Evolutionary conservation across 35 echinoderm and acorn worm species (phyloP).

Genomic region (Lytechinus variegatus): DNA sequence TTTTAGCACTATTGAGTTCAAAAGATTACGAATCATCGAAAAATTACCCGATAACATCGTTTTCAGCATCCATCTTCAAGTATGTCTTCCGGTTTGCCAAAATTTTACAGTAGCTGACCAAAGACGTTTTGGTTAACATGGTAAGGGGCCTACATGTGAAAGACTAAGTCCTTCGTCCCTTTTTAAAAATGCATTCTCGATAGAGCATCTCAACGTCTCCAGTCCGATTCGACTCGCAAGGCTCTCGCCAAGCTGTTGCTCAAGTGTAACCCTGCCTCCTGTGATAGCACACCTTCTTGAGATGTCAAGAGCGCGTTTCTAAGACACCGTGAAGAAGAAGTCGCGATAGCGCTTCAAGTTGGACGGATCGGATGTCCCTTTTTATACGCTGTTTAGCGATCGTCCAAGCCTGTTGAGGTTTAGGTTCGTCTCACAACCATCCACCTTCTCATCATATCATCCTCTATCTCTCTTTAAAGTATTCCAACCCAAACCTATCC

Average conservation of each 20-base stretch:
- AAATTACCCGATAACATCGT: background rate
- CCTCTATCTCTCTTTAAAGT: constrained; percentile 21
- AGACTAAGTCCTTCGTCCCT: background rate
- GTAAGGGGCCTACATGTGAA: background rate
- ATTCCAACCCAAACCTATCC: background rate
- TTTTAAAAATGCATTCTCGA: background rate
- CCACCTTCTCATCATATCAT: constrained; percentile 17
- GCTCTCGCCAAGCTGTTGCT: background rate
- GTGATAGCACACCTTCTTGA: constrained; percentile 43
- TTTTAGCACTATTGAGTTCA: too few relatives aligned
- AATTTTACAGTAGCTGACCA: background rate
- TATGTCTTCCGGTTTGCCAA: background rate
- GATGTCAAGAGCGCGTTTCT: constrained; percentile 52
- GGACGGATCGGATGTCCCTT: constrained; percentile 33
- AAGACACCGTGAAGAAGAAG: constrained; percentile 35
- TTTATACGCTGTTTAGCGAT: constrained; percentile 51
- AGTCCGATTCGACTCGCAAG: background rate
- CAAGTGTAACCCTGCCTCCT: constrained; percentile 32
- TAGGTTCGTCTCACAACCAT: background rate
- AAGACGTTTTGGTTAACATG: background rate
- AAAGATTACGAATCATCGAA: too few relatives aligned
- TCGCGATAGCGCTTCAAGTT: constrained; percentile 16
- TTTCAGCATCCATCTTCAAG: background rate
- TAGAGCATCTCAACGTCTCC: constrained; percentile 15
- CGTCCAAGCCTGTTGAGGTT: constrained; percentile 45